Conservation (phyloP, 2,113 vertebrate species). For the Myrmophylax atrothorax region DNA sequence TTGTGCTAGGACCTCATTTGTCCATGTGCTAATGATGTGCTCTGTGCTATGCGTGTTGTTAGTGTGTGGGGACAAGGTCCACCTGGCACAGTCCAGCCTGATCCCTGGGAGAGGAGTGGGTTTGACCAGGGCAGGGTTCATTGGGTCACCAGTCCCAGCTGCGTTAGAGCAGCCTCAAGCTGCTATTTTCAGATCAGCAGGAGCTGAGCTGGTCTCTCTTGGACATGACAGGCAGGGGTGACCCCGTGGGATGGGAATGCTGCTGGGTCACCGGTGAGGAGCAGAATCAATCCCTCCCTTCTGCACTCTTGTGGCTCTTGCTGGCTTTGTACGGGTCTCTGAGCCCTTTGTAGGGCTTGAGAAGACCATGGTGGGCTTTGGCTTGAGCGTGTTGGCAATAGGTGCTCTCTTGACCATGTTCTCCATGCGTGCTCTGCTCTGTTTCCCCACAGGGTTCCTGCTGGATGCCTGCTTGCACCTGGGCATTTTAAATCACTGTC, state of each 20-base stretch:
- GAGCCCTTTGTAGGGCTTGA: fast-evolving
- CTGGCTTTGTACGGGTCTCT: not conserved
- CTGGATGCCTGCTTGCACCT: not conserved
- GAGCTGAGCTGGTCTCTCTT: not conserved
- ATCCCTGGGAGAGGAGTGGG: not conserved
- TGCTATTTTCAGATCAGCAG: fast-evolving
- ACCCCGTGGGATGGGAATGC: fast-evolving
- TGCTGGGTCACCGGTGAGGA: not conserved
- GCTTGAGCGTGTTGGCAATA: not conserved
- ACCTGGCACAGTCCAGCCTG: not conserved
- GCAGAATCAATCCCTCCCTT: not conserved
- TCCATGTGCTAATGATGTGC: fast-evolving
- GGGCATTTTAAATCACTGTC: not conserved
- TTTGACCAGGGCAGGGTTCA: not conserved
- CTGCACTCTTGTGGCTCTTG: not conserved
- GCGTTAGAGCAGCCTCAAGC: fast-evolving
- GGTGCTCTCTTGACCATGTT: not conserved
- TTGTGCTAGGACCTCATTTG: not conserved
- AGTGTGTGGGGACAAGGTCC: not conserved
- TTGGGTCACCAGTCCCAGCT: not conserved
- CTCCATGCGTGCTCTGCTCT: fast-evolving
- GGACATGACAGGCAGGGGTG: not conserved
- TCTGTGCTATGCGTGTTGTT: not conserved
- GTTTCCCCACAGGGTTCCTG: not conserved
- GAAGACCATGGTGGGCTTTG: not conserved